Conservation (phyloP, 2,113 vertebrate species). For the Trogon melanurus region DNA sequence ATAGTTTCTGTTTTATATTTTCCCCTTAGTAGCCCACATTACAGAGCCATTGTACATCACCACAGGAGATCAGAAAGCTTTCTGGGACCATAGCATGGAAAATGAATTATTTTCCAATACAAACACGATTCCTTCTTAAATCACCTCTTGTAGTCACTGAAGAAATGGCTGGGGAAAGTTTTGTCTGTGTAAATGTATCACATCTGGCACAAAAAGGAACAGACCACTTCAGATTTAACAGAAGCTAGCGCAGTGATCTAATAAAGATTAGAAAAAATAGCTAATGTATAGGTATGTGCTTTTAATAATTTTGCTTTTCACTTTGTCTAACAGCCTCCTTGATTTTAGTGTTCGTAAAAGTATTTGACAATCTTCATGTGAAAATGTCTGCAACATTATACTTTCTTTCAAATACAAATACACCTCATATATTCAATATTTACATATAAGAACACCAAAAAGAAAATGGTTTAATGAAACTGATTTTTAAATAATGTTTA, state of each 20-base stretch:
- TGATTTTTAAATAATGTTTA: neutral
- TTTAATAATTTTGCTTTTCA: slow-evolving; percentile 20
- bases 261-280: neutral
- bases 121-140: neutral
- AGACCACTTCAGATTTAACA: slow-evolving; percentile 35
- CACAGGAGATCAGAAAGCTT: neutral
- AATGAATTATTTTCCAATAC: slow-evolving; percentile 18
- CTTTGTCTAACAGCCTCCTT: neutral
- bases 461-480: neutral
- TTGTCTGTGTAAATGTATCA: neutral
- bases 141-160: neutral
- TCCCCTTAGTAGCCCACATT: neutral
- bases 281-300: neutral
- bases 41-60: neutral
- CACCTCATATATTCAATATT: neutral
- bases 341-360: neutral
- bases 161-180: neutral
- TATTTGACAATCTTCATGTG: neutral
- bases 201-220: slow-evolving; percentile 2
- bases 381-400: neutral
- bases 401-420: neutral
- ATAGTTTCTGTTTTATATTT: neutral
- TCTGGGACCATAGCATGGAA: neutral
- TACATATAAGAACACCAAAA: neutral
- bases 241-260: neutral